Conservation (phyloP, 2,113 vertebrate genomes). For the Catagonus wagneri region DNA sequence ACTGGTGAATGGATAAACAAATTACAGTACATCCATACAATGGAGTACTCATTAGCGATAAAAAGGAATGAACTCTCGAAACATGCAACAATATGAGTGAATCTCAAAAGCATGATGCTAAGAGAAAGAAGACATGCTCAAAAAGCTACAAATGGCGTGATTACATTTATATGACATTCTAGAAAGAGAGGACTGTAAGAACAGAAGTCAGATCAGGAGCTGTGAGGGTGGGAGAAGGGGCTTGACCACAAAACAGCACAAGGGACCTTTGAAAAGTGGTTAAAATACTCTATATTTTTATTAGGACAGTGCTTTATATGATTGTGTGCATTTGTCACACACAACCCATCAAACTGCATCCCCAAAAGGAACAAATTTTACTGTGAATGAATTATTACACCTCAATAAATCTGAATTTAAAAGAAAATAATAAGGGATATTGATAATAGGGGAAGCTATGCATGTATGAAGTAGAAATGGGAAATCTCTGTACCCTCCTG, state of each 20-base stretch:
- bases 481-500: background rate
- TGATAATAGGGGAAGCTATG: background rate
- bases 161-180: background rate
- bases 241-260: background rate
- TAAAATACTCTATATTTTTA: slow-evolving; percentile 41
- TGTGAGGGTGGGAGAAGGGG: background rate
- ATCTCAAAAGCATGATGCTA: background rate
- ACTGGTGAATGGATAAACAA: background rate
- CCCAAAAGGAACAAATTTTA: background rate
- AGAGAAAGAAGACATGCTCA: slow-evolving; percentile 19
- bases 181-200: background rate
- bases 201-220: slow-evolving; percentile 5
- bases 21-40: background rate
- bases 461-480: background rate
- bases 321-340: background rate
- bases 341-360: background rate
- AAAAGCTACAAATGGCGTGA: background rate
- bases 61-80: slow-evolving; percentile 37
- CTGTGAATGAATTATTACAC: background rate
- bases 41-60: slow-evolving; percentile 11
- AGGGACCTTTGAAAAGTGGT: background rate
- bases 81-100: background rate
- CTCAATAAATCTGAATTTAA: background rate
- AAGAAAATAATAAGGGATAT: background rate
- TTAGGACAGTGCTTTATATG: background rate